Evolutionary conservation across 2,888 invertebrate species (phyloP).

Genomic region (Lepidonotus clava): DNA sequence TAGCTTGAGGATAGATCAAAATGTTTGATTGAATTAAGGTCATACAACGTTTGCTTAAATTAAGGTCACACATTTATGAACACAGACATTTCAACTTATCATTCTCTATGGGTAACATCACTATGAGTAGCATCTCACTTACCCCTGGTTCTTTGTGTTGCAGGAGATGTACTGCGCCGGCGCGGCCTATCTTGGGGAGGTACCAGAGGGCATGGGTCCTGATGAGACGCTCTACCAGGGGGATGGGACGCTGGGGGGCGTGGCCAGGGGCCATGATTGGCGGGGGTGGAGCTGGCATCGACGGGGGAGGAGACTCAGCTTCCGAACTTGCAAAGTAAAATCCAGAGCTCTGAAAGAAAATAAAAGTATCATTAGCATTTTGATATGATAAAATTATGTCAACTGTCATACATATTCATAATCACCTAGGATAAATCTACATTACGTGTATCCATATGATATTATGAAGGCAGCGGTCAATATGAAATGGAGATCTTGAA

Average conservation of each 20-base stretch:
- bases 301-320: slow-evolving; percentile 25
- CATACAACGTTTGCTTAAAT: too few relatives aligned
- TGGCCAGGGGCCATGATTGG: slow-evolving; percentile 38
- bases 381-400: too few relatives aligned
- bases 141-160: slow-evolving; percentile 96
- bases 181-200: slow-evolving; percentile 94
- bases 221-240: slow-evolving; percentile 87
- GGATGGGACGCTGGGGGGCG: slow-evolving; percentile 5
- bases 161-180: slow-evolving; percentile 95
- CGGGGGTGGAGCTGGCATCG: slow-evolving; percentile 5
- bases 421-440: too few relatives aligned
- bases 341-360: slow-evolving; percentile 40
- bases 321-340: slow-evolving; percentile 52
- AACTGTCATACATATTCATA: too few relatives aligned
- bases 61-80: not conserved
- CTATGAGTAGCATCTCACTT: slow-evolving; percentile 76
- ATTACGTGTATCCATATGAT: too few relatives aligned
- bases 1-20: too few relatives aligned
- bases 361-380: too few relatives aligned
- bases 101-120: not conserved
- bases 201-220: slow-evolving; percentile 98
- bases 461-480: too few relatives aligned
- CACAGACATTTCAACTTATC: not conserved
- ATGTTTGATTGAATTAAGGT: too few relatives aligned
- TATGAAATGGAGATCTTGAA: too few relatives aligned